phyloP scores from a whole-genome alignment of 2,888 invertebrate genomes.

The Syritta pipiens region DNA sequence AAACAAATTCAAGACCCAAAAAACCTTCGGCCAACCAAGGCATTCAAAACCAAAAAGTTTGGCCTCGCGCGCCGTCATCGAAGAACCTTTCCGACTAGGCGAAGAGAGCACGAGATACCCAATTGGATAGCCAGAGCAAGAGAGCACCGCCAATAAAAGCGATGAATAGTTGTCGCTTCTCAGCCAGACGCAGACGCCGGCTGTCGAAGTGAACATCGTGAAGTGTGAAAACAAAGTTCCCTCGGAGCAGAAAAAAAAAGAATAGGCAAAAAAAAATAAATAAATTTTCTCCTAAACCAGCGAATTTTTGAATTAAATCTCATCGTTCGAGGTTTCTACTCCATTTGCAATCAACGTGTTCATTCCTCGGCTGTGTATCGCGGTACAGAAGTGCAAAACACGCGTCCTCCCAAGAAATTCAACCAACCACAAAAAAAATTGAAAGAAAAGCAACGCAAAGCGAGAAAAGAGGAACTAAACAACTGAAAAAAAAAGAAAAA shows the following conservation, averaged over 20 bases:
- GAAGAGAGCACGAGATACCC: no score
- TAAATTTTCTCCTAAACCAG: background rate
- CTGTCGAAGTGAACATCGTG: constrained; percentile 51
- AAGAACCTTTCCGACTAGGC: no score
- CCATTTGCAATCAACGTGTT: constrained; percentile 9
- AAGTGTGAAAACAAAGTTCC: constrained; percentile 44
- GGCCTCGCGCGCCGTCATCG: no score
- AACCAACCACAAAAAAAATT: background rate
- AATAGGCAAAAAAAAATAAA: background rate
- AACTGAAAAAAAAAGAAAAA: constrained; percentile 12
- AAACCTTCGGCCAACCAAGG: no score
- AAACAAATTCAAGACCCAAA: no score
- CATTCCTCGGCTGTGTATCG: constrained; percentile 24
- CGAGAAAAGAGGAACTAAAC: background rate
- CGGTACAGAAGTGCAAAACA: constrained; percentile 21
- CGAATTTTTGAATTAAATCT: constrained; percentile 21
- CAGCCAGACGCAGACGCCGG: constrained; percentile 71
- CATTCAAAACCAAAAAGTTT: no score
- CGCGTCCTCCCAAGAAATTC: background rate
- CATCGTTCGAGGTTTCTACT: background rate
- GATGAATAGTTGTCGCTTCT: constrained; percentile 62
- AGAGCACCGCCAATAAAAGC: constrained; percentile 47
- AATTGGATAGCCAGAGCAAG: background rate
- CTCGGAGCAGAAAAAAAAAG: constrained; percentile 13
- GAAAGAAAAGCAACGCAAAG: constrained; percentile 10